phyloP scores from a whole-genome alignment of 2,113 vertebrate genomes.

The Lipotes vexillifer region DNA sequence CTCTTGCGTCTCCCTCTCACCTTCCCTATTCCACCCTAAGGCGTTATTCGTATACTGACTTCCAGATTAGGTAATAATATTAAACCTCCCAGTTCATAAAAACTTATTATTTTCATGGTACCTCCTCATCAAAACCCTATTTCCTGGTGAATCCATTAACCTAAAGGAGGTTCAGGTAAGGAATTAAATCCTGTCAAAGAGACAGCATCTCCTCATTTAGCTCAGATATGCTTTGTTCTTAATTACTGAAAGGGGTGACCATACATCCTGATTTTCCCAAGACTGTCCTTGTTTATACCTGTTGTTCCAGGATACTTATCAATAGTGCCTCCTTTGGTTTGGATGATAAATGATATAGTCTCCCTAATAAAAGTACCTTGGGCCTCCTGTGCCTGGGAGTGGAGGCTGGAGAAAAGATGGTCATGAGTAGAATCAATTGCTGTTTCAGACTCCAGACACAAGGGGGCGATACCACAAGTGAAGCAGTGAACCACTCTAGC shows the following conservation, averaged over 20 bases:
- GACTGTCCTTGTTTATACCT: neutral
- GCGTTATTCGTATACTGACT: neutral
- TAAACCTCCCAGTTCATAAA: neutral
- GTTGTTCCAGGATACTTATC: neutral
- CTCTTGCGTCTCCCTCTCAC: too few species aligned
- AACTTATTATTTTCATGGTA: neutral
- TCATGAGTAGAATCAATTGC: neutral
- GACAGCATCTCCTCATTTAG: neutral
- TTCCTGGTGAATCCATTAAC: neutral
- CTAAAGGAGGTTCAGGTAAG: neutral
- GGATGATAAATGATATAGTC: neutral
- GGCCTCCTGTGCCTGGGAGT: neutral
- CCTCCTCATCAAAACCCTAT: neutral
- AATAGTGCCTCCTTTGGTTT: neutral
- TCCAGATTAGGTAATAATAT: neutral
- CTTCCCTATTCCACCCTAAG: too few species aligned
- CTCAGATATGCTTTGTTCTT: neutral
- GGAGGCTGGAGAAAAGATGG: neutral
- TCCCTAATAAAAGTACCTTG: neutral
- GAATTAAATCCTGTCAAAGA: neutral
- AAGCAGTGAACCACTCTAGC: neutral
- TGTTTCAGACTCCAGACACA: neutral
- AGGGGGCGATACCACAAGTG: neutral
- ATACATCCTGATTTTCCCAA: neutral
- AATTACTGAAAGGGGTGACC: neutral